These are phyloP conservation scores for Amphimallon solstitiale DNA, from an alignment of 2,888 invertebrate species.

Conservation along the genomic window DNA sequence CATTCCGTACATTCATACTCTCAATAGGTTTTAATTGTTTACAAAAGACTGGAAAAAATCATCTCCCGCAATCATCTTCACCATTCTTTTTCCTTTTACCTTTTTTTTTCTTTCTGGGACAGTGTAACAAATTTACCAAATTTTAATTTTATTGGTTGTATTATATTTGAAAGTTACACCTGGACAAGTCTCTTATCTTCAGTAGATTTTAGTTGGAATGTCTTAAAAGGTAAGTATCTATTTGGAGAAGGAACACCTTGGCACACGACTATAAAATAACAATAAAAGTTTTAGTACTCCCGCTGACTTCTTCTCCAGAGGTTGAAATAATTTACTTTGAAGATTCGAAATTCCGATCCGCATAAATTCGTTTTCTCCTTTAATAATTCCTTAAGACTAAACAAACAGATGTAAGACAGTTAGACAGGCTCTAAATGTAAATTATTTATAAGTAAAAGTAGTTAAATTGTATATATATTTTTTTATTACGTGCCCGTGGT, in stretches of 20 bases:
- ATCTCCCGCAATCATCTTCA: slow-evolving; percentile 19
- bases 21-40: slow-evolving; percentile 31
- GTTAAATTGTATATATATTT: too few relatives aligned
- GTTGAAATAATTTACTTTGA: slow-evolving; percentile 7
- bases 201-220: background rate
- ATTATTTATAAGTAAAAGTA: too few relatives aligned
- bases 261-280: slow-evolving; percentile 30
- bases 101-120: slow-evolving; percentile 11
- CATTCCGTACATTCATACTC: background rate
- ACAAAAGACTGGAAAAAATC: background rate
- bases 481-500: too few relatives aligned
- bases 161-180: slow-evolving; percentile 3
- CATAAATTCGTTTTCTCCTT: slow-evolving; percentile 3
- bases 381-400: background rate
- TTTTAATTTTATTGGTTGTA: slow-evolving; percentile 37
- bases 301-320: background rate
- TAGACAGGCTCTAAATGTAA: too few relatives aligned
- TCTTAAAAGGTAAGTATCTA: slow-evolving; percentile 6
- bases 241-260: slow-evolving; percentile 22
- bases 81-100: background rate
- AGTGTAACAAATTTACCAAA: slow-evolving; percentile 38
- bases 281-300: slow-evolving; percentile 20
- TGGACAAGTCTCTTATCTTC: background rate
- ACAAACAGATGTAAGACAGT: slow-evolving; percentile 10
- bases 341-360: slow-evolving; percentile 27